Conservation (phyloP, 2,888 invertebrate genomes). For the Dicyrtomina minuta region DNA sequence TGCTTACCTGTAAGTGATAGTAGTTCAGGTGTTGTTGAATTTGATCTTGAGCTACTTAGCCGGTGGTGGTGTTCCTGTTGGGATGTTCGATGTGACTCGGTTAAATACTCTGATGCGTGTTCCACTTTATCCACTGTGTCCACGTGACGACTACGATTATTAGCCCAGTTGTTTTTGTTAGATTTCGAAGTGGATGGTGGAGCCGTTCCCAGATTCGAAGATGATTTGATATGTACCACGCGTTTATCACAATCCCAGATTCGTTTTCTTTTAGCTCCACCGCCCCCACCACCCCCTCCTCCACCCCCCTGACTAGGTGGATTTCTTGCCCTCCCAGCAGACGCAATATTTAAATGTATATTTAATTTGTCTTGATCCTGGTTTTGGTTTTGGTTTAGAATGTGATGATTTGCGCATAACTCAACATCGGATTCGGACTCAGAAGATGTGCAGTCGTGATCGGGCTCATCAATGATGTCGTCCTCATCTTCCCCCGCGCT, state of each 20-base stretch:
- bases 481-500: background rate
- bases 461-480: background rate
- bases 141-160: too few relatives aligned
- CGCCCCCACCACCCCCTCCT: too few relatives aligned
- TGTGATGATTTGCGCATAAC: background rate
- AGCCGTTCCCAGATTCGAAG: background rate
- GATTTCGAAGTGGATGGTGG: too few relatives aligned
- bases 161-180: too few relatives aligned
- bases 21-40: constrained; percentile 25
- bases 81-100: too few relatives aligned
- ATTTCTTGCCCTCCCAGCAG: too few relatives aligned
- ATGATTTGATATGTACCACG: constrained; percentile 7
- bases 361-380: too few relatives aligned
- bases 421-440: background rate
- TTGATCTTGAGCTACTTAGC: background rate
- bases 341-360: too few relatives aligned
- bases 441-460: background rate
- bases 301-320: too few relatives aligned
- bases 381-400: background rate
- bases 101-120: too few relatives aligned
- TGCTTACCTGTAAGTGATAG: constrained; percentile 28
- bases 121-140: too few relatives aligned
- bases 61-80: background rate
- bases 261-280: constrained; percentile 25
- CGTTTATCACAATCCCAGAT: constrained; percentile 36